phyloP scores from a whole-genome alignment of 2,797 vertebrate species.

The Numenius phaeopus region DNA sequence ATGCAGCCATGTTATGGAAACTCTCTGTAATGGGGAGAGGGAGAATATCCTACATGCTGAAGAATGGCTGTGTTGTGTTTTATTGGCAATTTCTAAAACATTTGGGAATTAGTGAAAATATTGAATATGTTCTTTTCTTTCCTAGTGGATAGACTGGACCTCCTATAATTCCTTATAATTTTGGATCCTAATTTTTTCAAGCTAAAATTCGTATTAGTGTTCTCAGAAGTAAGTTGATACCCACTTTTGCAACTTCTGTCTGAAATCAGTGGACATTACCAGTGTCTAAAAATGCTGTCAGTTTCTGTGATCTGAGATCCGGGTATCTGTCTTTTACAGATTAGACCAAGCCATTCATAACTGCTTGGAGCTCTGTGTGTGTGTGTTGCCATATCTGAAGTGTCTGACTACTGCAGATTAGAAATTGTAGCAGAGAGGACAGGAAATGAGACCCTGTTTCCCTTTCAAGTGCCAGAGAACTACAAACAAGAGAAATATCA shows the following conservation, averaged over 20 bases:
- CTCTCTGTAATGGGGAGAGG: neutral
- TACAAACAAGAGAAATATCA: neutral
- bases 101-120: conserved; percentile 1
- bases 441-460: neutral
- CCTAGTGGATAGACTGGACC: neutral
- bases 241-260: neutral
- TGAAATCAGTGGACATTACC: neutral
- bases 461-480: neutral
- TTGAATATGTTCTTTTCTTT: neutral
- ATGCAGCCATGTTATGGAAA: neutral
- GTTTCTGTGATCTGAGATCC: neutral
- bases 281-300: neutral
- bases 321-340: neutral
- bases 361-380: neutral
- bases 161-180: neutral
- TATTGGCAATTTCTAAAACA: neutral
- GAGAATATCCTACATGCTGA: neutral
- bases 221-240: neutral
- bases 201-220: neutral
- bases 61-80: neutral
- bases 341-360: neutral
- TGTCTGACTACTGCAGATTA: neutral
- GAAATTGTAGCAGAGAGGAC: neutral
- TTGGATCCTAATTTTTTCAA: neutral
- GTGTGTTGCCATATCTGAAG: neutral